Base-by-base conservation (phyloP, 1,140 invertebrate genomes). In the Meteorus sp. region DNA sequence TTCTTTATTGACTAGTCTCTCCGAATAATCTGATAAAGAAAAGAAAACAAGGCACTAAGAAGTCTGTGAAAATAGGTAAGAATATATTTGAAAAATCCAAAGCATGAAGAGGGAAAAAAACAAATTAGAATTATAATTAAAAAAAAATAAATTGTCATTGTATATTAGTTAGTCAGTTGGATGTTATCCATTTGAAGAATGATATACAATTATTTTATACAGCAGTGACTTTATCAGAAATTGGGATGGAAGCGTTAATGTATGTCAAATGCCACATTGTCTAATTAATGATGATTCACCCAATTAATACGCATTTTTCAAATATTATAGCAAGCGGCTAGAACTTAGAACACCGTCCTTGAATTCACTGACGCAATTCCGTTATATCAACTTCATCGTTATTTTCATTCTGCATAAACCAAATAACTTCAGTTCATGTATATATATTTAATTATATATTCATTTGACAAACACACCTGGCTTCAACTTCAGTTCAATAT, bases 1-100 rank as follows among this genome's bases (percentile, higher is more conserved):
- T 50, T 50, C 29, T 50, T 23, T 50, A 33, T 31, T 50, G 27
- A 50, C 47, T 50, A 50, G 47, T 50, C 47, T 31, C 17, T 27
- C n/a, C 13, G n/a, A 33, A 33, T 50, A 17, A 31, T 50, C 15
- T 50, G 29, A 50, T 31, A 9, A n/a, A n/a, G n/a, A n/a, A n/a
- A n/a, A n/a, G 27, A 29, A 23, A 47, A n/a, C 22, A 7, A 47
- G 22, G 22, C 9, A 25, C 44, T 29, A 50, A 50, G 33, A 50
- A 33, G 6, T 20, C 25, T 13, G 8, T 9, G 4, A 25, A 20
- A 11, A 45, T 6, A 7, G 9, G 17, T 33, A 31, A 39, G 3
- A 39, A 8, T 11, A 39, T 5, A 15, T 39, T 39, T 15, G 11
- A 19, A 33, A 50, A 17, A 50, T 50, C 47, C 23, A 50, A 50